phyloP scores from a whole-genome alignment of 1,140 invertebrate genomes.

The Drosophila tristis region DNA sequence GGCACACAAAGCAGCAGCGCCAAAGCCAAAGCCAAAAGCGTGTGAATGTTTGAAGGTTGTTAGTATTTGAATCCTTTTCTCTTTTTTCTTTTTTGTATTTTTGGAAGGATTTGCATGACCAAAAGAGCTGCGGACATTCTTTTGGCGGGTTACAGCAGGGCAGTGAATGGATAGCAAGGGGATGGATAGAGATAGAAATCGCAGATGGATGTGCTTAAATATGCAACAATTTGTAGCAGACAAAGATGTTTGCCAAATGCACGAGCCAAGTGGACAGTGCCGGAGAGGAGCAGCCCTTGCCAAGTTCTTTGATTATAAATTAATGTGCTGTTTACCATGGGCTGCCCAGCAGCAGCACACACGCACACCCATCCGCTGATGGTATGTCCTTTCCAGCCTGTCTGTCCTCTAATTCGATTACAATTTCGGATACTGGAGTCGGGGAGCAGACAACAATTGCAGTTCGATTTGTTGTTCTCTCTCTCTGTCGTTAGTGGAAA shows the following conservation, averaged over 20 bases:
- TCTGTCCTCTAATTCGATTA: constrained; percentile 43
- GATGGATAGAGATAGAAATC: neutral
- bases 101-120: constrained; percentile 55
- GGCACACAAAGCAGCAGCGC: constrained; percentile 65
- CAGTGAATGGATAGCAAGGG: neutral
- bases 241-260: constrained; percentile 59
- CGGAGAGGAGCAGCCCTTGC: neutral
- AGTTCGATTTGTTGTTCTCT: constrained; percentile 56
- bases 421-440: constrained; percentile 1
- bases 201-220: constrained; percentile 44
- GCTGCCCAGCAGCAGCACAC: neutral
- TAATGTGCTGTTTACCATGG: constrained; percentile 71
- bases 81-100: neutral
- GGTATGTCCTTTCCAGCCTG: too few relatives aligned
- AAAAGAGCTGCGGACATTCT: constrained; percentile 42
- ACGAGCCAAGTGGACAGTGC: neutral
- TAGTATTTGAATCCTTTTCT: constrained; percentile 41
- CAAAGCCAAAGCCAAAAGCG: constrained; percentile 10
- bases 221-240: constrained; percentile 79
- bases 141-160: neutral
- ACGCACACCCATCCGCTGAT: neutral
- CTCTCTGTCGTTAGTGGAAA: constrained; percentile 65
- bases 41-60: constrained; percentile 28
- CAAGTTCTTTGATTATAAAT: constrained; percentile 69
- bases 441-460: constrained; percentile 22